phyloP scores from a whole-genome alignment of 2,113 vertebrate genomes.

The Neolamprologus hecqui region DNA sequence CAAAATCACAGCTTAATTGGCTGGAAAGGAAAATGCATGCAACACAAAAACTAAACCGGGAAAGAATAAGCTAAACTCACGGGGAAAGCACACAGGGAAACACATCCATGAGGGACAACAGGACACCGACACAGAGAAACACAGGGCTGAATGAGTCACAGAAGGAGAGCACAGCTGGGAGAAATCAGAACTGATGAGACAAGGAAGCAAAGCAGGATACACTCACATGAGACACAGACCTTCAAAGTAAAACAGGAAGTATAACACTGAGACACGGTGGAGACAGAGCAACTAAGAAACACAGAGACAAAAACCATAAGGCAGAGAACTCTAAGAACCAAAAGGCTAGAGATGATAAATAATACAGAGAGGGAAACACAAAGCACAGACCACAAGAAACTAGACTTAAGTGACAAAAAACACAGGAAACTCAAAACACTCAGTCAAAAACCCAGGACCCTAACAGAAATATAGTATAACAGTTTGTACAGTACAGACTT shows the following conservation, averaged over 20 bases:
- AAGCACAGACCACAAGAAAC: background rate
- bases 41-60: background rate
- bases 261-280: background rate
- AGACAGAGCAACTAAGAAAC: background rate
- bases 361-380: background rate
- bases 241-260: background rate
- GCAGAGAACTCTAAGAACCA: background rate
- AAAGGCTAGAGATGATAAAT: background rate
- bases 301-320: background rate
- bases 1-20: background rate
- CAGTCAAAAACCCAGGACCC: background rate
- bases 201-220: background rate
- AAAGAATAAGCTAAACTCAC: background rate
- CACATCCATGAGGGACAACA: accelerated
- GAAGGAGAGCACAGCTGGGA: background rate
- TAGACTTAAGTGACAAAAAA: background rate
- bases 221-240: background rate
- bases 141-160: background rate
- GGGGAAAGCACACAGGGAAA: accelerated
- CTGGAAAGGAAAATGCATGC: background rate
- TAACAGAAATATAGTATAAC: background rate
- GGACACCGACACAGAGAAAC: background rate
- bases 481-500: background rate
- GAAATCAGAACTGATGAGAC: background rate
- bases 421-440: background rate